Base-by-base conservation (phyloP, 2,888 invertebrate species). In the Idaea straminata region DNA sequence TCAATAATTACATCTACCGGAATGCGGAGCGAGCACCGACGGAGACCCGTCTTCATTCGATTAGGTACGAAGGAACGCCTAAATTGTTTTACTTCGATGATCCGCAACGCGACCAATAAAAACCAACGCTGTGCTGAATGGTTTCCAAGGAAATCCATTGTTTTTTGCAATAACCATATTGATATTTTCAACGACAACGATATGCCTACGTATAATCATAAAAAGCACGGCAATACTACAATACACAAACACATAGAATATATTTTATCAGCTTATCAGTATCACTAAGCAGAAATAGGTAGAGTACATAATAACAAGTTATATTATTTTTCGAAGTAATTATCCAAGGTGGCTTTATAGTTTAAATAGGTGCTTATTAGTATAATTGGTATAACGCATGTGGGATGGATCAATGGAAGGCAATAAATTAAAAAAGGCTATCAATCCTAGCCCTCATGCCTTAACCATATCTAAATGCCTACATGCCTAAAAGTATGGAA, bases 1-100 rank as follows among this genome's bases (percentile, higher is more conserved):
- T 82, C 83, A 82, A 84, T 89, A 87, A 88, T 87, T 89, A 84
- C 82, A 79, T 83, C 74, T 85, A 82, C 84, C 84, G 83, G 83
- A 79, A 59, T 59, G 59, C 59, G 59, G 59, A 58, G 81, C 81
- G 74, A 58, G 81, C 81, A 74, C 72, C 72, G 74, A 73, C 78
- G 74, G 75, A 78, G 74, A 73, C 80, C 80, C 76, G 71, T 74
- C 77, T 67, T 68, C 69, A 91, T 86, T 87, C 81, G 79, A 89
- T 91, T 89, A 89, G 67, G 78, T 47, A 47, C 47, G 77, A 71
- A 77, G 80, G 83, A 83, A 78, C 82, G 77, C 76, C 83, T 83
- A 89, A 91, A 91, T 91, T 90, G 89, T 88, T 90, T 90, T 88
- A 89, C 77, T 78, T 77, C 81, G 81, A 81, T 81, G 85, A 86